Evolutionary conservation across 1,140 invertebrate species (phyloP).

Genomic region (Anagrus nilaparvatae): DNA sequence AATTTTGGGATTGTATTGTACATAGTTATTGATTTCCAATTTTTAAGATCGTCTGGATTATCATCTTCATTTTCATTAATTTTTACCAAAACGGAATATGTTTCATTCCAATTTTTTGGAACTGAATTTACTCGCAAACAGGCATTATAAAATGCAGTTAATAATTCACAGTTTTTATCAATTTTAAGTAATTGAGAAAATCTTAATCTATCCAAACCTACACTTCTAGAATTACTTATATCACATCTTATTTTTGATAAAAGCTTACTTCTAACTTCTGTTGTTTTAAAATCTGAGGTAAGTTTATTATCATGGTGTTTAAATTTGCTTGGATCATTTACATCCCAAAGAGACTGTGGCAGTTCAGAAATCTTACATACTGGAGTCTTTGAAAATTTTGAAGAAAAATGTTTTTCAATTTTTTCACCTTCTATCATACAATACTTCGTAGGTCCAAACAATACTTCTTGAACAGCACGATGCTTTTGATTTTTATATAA

Average conservation of each 20-base stretch:
- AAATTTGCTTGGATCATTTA: background rate
- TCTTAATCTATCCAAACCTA: background rate
- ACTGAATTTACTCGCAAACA: conserved; percentile 1
- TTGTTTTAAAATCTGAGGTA: background rate
- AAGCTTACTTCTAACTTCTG: conserved; percentile 1
- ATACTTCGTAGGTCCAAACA: background rate
- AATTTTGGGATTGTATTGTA: background rate
- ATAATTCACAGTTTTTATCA: background rate
- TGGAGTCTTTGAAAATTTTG: background rate
- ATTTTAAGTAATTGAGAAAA: background rate
- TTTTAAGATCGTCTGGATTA: background rate
- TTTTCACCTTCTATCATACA: background rate
- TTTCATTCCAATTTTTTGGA: background rate
- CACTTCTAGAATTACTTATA: conserved; percentile 3
- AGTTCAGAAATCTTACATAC: conserved; percentile 1
- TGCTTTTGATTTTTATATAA: conserved; percentile 1
- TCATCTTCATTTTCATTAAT: background rate
- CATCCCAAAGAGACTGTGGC: background rate
- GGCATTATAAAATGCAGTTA: conserved; percentile 6
- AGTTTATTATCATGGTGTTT: background rate
- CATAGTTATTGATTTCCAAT: conserved; percentile 3
- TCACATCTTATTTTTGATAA: background rate
- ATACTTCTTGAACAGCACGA: conserved; percentile 1
- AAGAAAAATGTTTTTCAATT: background rate
- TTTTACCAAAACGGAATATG: conserved; percentile 5